Base-by-base conservation (phyloP, 2,797 vertebrate species). In the Sebastes diploproa region DNA sequence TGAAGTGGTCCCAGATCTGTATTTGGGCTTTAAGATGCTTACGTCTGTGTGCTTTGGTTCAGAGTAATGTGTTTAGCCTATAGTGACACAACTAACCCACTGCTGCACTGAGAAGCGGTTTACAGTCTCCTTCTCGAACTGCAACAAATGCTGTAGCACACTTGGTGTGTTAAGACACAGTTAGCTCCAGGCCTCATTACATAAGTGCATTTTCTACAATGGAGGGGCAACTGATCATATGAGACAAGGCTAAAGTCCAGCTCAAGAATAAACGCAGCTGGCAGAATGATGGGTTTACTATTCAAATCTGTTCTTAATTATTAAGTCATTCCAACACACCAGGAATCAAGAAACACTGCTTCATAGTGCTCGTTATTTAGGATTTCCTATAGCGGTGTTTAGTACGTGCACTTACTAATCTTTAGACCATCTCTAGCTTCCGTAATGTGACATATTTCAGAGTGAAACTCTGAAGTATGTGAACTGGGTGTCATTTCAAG, bases 1-100 rank as follows among this genome's bases (percentile, higher is more conserved):
- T 77, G 83, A 91, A 92, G 88, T 89, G 88, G 86, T 87, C 89
- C 72, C 65, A 83, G 88, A 87, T 92, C 91, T 90, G 85, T 85
- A 85, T 86, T 87, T 90, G 89, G 59, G 67, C 61, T 90, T 79
- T 92, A 88, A 91, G 91, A 85, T 88, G 91, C 87, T 92, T 92
- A 92, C 66, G 84, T 77, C 71, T 27, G 13, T 78, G 63, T 80
- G 78, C 78, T 77, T 83, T 77, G 69, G 69, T 85, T 89, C 75
- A 46, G 42, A 46, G 42, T 18, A 46, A 46, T 46, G 42, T 46
- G 16, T 46, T 46, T 18, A 46, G 16, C 0, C 42, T 46, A 42
- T 16, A 18, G 42, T 30, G 59, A 79, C 80, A 72, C 64, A 59
- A 23, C 69, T 30, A 30, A 79, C 66, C 29, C 9, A 10, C 54